A percentile compares a stretch with the other conserved stretches of the same genome.
Evolutionary conservation across 2,888 invertebrate genomes (phyloP).

Genomic region (Oegoconia quadripuncta): DNA sequence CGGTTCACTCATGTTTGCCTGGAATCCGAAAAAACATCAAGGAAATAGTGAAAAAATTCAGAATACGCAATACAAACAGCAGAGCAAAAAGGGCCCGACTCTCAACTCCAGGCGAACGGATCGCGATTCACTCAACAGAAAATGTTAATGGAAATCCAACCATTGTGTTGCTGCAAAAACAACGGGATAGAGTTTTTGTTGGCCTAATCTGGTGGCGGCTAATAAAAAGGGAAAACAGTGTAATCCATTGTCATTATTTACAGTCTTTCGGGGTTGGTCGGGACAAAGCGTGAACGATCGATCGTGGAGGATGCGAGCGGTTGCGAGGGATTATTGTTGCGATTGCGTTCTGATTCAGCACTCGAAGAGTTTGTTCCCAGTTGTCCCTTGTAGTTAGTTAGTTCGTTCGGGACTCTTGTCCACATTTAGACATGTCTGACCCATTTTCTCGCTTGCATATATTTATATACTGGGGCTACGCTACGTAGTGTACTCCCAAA

Average conservation of each 20-base stretch:
- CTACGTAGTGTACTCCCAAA: too few relatives aligned
- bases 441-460: too few relatives aligned
- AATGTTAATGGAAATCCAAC: constrained; percentile 57
- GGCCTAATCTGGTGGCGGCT: constrained; percentile 48
- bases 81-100: too few relatives aligned
- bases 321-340: background rate
- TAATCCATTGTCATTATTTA: constrained; percentile 59
- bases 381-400: too few relatives aligned
- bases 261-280: constrained; percentile 30
- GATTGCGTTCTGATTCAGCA: background rate
- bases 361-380: background rate
- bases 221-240: constrained; percentile 49
- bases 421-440: background rate
- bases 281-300: constrained; percentile 8
- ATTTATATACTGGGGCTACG: too few relatives aligned
- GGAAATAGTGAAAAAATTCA: too few relatives aligned
- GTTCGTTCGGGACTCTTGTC: too few relatives aligned
- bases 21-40: too few relatives aligned
- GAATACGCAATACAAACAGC: background rate
- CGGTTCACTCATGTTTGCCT: background rate
- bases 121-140: constrained; percentile 44
- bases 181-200: constrained; percentile 52
- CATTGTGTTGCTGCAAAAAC: constrained; percentile 54
- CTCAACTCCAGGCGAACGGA: constrained; percentile 11
- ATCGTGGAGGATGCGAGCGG: background rate